Evolutionary conservation across 2,888 invertebrate genomes (phyloP).

Genomic region (Hypercompe scribonia): DNA sequence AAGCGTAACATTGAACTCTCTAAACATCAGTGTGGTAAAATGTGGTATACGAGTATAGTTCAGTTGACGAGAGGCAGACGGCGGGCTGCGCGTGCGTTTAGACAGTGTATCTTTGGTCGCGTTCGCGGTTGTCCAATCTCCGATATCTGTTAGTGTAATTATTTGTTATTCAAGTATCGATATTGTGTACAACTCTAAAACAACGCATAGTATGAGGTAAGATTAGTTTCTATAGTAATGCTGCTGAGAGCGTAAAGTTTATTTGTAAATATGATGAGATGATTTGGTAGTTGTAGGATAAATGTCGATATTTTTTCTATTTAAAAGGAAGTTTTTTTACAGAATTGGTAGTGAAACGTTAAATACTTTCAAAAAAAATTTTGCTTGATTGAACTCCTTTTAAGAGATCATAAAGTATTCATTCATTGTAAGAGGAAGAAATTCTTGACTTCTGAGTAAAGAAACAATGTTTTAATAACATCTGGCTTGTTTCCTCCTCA

Average conservation of each 20-base stretch:
- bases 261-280: background rate
- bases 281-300: background rate
- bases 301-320: background rate
- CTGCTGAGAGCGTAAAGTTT: background rate
- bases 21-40: slow-evolving; percentile 34
- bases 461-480: background rate
- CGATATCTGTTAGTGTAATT: slow-evolving; percentile 38
- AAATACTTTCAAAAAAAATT: background rate
- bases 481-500: background rate
- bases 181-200: slow-evolving; percentile 51
- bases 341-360: background rate
- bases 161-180: slow-evolving; percentile 47
- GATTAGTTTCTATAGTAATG: slow-evolving; percentile 23
- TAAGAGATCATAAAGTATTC: background rate
- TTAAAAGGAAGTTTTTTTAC: background rate
- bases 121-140: slow-evolving; percentile 53
- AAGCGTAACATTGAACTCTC: slow-evolving; percentile 54
- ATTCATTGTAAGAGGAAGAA: background rate
- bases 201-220: slow-evolving; percentile 55
- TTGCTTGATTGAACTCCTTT: no score
- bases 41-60: slow-evolving; percentile 13
- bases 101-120: slow-evolving; percentile 55
- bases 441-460: background rate
- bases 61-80: slow-evolving; percentile 31
- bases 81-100: slow-evolving; percentile 42